These are phyloP conservation scores for Ceryle rudis DNA, from an alignment of 2,797 vertebrate genomes.

Conservation along the genomic window DNA sequence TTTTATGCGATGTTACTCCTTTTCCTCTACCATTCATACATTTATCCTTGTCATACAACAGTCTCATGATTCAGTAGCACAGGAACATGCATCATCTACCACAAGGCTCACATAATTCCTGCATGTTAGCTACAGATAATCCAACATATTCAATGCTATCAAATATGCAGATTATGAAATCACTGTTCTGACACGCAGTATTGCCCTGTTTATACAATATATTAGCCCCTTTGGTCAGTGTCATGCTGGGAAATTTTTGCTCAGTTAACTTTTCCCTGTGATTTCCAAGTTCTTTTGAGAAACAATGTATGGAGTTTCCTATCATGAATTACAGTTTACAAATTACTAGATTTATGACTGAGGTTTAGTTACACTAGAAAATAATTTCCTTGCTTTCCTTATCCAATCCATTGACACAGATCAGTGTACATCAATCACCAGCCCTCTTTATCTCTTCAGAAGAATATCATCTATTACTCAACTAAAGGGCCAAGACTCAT, in stretches of 20 bases:
- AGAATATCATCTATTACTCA: neutral
- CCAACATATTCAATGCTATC: neutral
- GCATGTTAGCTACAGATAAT: neutral
- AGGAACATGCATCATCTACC: no score
- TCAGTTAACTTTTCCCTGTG: neutral
- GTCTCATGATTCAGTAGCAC: neutral
- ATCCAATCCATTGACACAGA: neutral
- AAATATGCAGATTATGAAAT: neutral
- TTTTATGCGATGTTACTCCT: neutral
- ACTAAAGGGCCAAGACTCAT: neutral
- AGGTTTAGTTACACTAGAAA: neutral
- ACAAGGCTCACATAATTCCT: neutral
- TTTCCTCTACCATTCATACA: neutral
- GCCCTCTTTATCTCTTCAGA: neutral
- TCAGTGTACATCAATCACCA: neutral
- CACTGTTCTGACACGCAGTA: neutral
- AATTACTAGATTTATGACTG: neutral
- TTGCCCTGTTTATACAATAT: neutral
- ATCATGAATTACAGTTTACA: neutral
- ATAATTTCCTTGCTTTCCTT: neutral
- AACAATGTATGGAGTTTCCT: neutral
- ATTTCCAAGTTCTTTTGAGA: neutral
- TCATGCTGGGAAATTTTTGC: neutral
- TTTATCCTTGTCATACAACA: neutral
- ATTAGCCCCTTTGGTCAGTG: neutral